Evolutionary conservation across 2,888 invertebrate species (phyloP), one percentile per base, ranked within the genome.

Genomic region (Drosophila mettleri): DNA sequence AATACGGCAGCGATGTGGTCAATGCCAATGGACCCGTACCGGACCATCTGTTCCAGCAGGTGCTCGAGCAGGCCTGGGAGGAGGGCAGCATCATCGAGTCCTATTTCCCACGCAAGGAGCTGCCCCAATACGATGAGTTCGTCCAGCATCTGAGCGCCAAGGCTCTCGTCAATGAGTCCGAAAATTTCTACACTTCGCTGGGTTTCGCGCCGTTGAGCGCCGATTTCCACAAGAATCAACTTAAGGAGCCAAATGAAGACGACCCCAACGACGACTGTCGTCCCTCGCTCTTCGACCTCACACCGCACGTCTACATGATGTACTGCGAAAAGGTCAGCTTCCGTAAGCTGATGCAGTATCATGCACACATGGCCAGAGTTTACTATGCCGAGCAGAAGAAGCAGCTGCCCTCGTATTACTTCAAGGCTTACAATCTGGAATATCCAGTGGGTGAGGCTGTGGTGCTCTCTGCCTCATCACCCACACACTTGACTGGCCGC

Each of bases 21-120:
- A 93, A 94, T 0, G 93, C 94, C 41, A 94, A 92, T 66, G 96
- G 96, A 48, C 95, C 96, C 0, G 96, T 96, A 59, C 96, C 96
- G 0, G 96, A 95, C 18, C 96, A 96, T 93, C 92, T 96, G 12
- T 92, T 96, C 71, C 96, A 96, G 61, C 91, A 92, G 70, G 91
- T 92, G 0, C 55, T 91, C 1, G 88, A 89, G 27, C 91, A 91
- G 69, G 90, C 90, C 12, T 92, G 92, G 91, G 88, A 88, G 1
- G 70, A 80, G 20, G 89, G 86, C 38, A 91, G 91, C 67, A 78
- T 91, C 9, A 82, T 91, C 34, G 91, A 91, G 18, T 55, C 79
- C 0, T 82, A 84, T 45, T 92, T 87, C 34, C 91, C 91, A 0
- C 81, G 87, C 34, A 78, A 64, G 39, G 83, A 89, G 3, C 68